Percentiles rank a stretch among this genome's conserved stretches.
Conservation (phyloP, 2,113 vertebrate species). For the Merops nubicus region DNA sequence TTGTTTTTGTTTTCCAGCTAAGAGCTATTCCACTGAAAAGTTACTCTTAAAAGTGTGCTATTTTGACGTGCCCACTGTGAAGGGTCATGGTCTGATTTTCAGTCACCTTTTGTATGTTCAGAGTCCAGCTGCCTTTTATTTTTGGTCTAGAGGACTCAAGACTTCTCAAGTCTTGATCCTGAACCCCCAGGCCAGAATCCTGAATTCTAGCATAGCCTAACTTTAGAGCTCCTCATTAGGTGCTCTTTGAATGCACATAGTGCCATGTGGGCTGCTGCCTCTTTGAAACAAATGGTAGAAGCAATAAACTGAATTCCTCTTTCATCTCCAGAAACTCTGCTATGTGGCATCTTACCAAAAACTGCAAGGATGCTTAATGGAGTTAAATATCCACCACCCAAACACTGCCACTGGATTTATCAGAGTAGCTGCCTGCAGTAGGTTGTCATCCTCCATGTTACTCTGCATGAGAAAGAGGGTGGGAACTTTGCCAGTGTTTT, state of each 20-base stretch:
- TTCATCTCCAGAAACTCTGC: neutral
- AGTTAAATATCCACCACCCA: neutral
- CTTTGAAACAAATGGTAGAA: neutral
- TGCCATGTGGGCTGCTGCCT: fast-evolving
- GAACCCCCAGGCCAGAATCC: neutral
- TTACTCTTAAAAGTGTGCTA: neutral
- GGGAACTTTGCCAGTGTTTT: slow-evolving; percentile 19
- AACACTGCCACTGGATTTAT: neutral
- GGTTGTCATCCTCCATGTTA: neutral
- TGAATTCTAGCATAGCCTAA: neutral
- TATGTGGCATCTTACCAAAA: neutral
- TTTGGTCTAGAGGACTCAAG: neutral
- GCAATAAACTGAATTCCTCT: neutral
- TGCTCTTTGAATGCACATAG: neutral
- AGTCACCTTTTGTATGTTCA: neutral
- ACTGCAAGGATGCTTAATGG: neutral
- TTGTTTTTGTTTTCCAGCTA: neutral
- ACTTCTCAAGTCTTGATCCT: neutral
- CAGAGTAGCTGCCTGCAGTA: neutral
- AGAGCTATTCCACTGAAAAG: neutral
- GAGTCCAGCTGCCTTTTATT: neutral
- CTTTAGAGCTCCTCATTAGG: neutral
- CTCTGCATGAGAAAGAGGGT: neutral
- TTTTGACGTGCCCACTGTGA: neutral
- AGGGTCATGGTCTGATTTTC: neutral